Base-by-base conservation (phyloP, 1,140 invertebrate species). In the Solenopsis invicta region DNA sequence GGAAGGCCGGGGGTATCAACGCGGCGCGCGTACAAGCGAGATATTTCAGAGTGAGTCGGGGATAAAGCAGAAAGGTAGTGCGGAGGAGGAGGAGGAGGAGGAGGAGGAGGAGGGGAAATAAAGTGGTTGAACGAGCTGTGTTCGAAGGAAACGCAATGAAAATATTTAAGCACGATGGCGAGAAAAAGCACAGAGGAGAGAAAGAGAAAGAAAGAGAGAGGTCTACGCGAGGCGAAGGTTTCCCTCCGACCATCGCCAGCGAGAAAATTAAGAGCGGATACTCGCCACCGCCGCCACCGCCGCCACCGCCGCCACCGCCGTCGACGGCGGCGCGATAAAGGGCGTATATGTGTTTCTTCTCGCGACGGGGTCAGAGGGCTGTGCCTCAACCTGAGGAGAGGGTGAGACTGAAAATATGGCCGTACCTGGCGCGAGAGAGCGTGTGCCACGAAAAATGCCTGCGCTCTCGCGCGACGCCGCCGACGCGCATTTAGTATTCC, bases 401-500 rank as follows among this genome's bases (percentile, higher is more conserved):
- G 18, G 24, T 5, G 52, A 21, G 45, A 16, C 10, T 56, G 34
- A 71, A 84, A 84, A 84, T 62, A 84, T 61, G 69, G 80, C 29
- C 41, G 24, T 45, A 59, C 21, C 52, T 45, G 21, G 48, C 13
- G 61, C 34, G 50, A 48, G 50, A 54, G 62, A 41, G 41, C 41
- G 62, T 48, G 34, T 9, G n/a, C 77, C 41, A 8, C 54, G 69
- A 84, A 84, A 84, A 84, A 84, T 84, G 69, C 16, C 41, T 9
- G 48, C 29, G 78, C 66, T 82, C 34, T 29, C 29, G 64, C 34
- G 37, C 52, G 24, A 9, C 9, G 45, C 45, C 41, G 45, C 67
- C 67, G 54, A 61, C 67, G 37, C 67, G 54, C 80, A 75, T 84
- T 84, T 84, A 84, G 54, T 84, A 84, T 75, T 84, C 80, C 69